Evolutionary conservation across 2,888 invertebrate species (phyloP).

Genomic region (Sussaba pulchella): DNA sequence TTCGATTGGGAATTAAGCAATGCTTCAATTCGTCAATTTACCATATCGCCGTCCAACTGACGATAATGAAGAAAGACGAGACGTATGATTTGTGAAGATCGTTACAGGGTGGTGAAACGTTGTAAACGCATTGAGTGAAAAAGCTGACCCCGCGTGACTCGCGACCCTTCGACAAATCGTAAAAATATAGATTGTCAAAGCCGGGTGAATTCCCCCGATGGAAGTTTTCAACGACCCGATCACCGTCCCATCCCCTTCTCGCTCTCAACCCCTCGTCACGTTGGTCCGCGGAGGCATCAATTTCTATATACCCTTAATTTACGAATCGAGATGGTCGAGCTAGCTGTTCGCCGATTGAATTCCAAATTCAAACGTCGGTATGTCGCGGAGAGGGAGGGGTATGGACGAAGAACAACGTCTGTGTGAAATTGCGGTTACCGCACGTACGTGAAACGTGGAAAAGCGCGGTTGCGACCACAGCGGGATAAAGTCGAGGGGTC

Average conservation of each 20-base stretch:
- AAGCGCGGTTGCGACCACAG: constrained; percentile 34
- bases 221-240: constrained; percentile 31
- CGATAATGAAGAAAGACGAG: neutral
- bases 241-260: constrained; percentile 11
- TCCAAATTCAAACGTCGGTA: constrained; percentile 79
- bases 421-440: constrained; percentile 80
- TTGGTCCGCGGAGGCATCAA: constrained; percentile 66
- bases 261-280: constrained; percentile 1
- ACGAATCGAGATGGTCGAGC: constrained; percentile 72
- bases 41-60: constrained; percentile 26
- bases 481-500: constrained; percentile 57
- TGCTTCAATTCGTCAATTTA: constrained; percentile 11
- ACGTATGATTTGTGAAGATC: constrained; percentile 35
- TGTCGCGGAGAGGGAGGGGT: constrained; percentile 59
- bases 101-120: constrained; percentile 57
- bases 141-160: constrained; percentile 45
- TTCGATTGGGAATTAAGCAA: no score
- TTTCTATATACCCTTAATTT: constrained; percentile 78
- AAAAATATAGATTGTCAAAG: constrained; percentile 62
- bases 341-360: constrained; percentile 78
- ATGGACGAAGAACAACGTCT: constrained; percentile 69
- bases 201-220: constrained; percentile 31
- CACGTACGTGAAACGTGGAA: constrained; percentile 62
- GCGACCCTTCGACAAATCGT: constrained; percentile 63
- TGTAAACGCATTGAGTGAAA: constrained; percentile 55